These are phyloP conservation scores for Magallana angulata DNA, from an alignment of 1,140 invertebrate genomes.

Conservation along the genomic window DNA sequence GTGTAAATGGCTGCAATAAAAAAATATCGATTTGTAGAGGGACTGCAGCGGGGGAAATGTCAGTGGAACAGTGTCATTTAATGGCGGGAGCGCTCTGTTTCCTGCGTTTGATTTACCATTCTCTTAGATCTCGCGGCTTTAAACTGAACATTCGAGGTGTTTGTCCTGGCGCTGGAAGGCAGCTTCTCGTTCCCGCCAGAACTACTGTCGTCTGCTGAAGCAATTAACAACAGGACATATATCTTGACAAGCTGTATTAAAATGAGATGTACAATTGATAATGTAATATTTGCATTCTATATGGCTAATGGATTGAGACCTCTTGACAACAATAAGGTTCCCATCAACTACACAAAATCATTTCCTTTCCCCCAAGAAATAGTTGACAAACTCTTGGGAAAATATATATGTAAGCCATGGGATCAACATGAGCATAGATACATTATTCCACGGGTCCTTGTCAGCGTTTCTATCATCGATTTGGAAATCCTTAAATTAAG, in stretches of 20 bases:
- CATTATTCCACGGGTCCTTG: too few relatives aligned
- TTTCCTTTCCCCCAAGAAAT: too few relatives aligned
- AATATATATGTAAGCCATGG: too few relatives aligned
- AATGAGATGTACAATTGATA: constrained; percentile 24
- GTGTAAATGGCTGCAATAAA: neutral
- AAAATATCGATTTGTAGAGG: constrained; percentile 31
- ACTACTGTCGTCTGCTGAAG: constrained; percentile 27
- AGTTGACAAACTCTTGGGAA: too few relatives aligned
- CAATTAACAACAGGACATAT: constrained; percentile 30
- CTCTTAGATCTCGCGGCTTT: constrained; percentile 22
- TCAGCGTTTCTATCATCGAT: too few relatives aligned
- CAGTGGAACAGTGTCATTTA: neutral
- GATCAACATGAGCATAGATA: too few relatives aligned
- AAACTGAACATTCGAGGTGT: constrained; percentile 28
- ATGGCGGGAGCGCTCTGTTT: constrained; percentile 12
- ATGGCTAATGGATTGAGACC: neutral
- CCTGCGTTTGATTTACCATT: constrained; percentile 14
- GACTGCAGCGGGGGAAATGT: neutral
- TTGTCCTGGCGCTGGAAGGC: neutral
- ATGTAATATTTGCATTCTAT: constrained; percentile 9
- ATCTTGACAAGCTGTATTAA: constrained; percentile 24
- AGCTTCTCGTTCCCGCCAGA: constrained; percentile 21
- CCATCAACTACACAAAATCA: neutral
- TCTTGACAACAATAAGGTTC: neutral
- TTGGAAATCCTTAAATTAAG: too few relatives aligned